phyloP scores from a whole-genome alignment of 2,797 vertebrate species.

The Darevskia nairensis region DNA sequence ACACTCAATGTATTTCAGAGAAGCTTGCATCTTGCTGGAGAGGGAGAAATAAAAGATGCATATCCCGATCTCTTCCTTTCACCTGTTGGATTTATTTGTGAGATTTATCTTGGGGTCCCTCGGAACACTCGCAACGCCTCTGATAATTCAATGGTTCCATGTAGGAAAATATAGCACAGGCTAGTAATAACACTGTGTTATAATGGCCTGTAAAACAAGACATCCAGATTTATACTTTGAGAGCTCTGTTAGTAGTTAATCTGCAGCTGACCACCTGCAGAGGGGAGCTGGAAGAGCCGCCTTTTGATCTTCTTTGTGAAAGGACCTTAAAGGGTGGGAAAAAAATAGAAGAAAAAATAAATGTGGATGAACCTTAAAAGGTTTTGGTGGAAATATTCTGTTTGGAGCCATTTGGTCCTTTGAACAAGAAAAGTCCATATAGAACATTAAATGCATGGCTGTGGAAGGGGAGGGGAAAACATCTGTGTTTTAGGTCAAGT shows the following conservation, averaged over 20 bases:
- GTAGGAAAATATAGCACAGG: slow-evolving; percentile 58
- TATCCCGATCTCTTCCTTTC: slow-evolving; percentile 19
- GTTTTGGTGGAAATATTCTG: slow-evolving; percentile 81
- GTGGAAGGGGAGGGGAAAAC: slow-evolving; percentile 55
- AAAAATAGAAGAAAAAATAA: slow-evolving; percentile 77
- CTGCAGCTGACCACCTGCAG: slow-evolving; percentile 79
- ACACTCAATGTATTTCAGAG: slow-evolving; percentile 11
- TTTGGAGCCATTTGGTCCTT: slow-evolving; percentile 76
- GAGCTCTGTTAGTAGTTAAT: slow-evolving; percentile 79
- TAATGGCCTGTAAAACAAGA: slow-evolving; percentile 70
- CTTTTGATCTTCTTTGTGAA: slow-evolving; percentile 83
- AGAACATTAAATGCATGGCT: slow-evolving; percentile 66
- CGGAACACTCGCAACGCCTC: slow-evolving; percentile 58
- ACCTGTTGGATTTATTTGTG: slow-evolving; percentile 50
- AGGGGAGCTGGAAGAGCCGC: slow-evolving; percentile 76
- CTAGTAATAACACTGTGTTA: slow-evolving; percentile 60
- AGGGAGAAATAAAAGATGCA: slow-evolving; percentile 18
- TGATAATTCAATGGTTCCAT: slow-evolving; percentile 63
- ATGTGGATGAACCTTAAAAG: slow-evolving; percentile 82
- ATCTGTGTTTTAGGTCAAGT: slow-evolving; percentile 73
- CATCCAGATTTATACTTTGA: slow-evolving; percentile 71
- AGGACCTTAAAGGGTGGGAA: slow-evolving; percentile 80
- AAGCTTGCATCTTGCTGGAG: slow-evolving; percentile 47
- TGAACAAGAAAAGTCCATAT: slow-evolving; percentile 74
- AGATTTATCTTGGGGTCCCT: slow-evolving; percentile 57